A percentile compares a stretch with the other conserved stretches of the same genome.
These are phyloP conservation scores for Tinamus major DNA, from an alignment of 2,797 vertebrate species.

Conservation along the genomic window DNA sequence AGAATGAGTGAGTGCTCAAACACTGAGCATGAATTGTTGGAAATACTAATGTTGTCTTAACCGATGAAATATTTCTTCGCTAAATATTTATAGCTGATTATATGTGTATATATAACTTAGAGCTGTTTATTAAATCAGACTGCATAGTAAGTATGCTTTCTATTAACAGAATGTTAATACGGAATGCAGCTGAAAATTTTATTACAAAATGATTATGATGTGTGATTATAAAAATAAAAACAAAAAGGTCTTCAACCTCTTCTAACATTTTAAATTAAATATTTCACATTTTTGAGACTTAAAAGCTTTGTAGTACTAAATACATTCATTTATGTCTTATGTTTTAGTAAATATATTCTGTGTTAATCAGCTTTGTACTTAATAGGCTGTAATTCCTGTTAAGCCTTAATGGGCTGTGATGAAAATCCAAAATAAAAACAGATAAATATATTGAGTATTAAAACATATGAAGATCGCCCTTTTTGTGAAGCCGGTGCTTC, in stretches of 20 bases:
- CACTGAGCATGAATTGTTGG: neutral
- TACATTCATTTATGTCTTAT: neutral
- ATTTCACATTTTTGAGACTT: neutral
- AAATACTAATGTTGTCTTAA: neutral
- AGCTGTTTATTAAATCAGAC: neutral
- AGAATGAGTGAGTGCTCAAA: neutral
- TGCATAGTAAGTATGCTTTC: neutral
- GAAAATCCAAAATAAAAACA: neutral
- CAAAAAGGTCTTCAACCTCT: neutral
- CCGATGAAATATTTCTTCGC: neutral
- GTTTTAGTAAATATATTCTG: neutral
- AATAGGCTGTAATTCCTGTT: neutral
- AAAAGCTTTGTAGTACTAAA: neutral
- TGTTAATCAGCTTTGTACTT: neutral
- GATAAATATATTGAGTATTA: neutral
- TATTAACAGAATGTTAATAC: neutral
- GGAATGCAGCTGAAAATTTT: neutral
- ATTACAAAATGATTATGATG: neutral
- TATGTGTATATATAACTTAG: neutral
- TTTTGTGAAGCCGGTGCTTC: neutral
- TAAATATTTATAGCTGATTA: neutral
- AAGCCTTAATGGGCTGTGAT: neutral
- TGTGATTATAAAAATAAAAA: neutral
- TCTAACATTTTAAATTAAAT: neutral
- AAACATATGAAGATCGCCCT: neutral